Evolutionary conservation across 2,888 invertebrate species (phyloP).

Genomic region (Halocaridina rubra): DNA sequence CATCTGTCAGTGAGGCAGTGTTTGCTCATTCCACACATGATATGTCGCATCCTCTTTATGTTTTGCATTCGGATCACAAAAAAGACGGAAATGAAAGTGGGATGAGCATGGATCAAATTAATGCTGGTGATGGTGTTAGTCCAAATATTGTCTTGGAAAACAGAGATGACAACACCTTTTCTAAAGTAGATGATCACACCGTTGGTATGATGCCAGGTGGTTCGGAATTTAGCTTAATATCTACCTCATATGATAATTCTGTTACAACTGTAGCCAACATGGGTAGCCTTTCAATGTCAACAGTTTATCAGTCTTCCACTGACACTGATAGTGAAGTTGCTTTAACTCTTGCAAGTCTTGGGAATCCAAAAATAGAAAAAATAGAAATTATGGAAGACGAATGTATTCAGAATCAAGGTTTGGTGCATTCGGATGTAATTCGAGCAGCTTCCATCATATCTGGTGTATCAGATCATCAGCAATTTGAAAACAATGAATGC

Average conservation of each 20-base stretch:
- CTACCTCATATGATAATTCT: slow-evolving; percentile 35
- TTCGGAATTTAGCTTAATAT: slow-evolving; percentile 46
- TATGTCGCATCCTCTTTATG: slow-evolving; percentile 37
- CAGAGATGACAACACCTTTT: slow-evolving; percentile 25
- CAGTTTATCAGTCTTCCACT: slow-evolving; percentile 39
- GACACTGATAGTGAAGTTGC: slow-evolving; percentile 63
- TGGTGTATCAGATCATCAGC: slow-evolving; percentile 24
- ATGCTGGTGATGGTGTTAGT: slow-evolving; percentile 28
- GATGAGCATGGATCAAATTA: slow-evolving; percentile 36
- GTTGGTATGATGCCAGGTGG: slow-evolving; percentile 42
- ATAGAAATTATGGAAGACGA: slow-evolving; percentile 17
- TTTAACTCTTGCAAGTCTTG: slow-evolving; percentile 60
- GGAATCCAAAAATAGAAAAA: slow-evolving; percentile 58
- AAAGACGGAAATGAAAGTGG: slow-evolving; percentile 15
- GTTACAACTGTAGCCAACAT: slow-evolving; percentile 46
- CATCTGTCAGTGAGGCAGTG: slow-evolving; percentile 31
- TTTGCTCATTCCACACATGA: slow-evolving; percentile 36
- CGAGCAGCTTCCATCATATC: slow-evolving; percentile 14
- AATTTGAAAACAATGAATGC: slow-evolving; percentile 27
- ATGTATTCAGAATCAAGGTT: not conserved
- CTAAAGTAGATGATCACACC: slow-evolving; percentile 26
- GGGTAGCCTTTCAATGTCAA: slow-evolving; percentile 40
- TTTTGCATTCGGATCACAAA: slow-evolving; percentile 42
- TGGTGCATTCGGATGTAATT: slow-evolving; percentile 1
- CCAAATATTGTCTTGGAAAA: slow-evolving; percentile 38